phyloP scores from a whole-genome alignment of 2,888 invertebrate species.

The Pseudococcus jackbeardsleyi region DNA sequence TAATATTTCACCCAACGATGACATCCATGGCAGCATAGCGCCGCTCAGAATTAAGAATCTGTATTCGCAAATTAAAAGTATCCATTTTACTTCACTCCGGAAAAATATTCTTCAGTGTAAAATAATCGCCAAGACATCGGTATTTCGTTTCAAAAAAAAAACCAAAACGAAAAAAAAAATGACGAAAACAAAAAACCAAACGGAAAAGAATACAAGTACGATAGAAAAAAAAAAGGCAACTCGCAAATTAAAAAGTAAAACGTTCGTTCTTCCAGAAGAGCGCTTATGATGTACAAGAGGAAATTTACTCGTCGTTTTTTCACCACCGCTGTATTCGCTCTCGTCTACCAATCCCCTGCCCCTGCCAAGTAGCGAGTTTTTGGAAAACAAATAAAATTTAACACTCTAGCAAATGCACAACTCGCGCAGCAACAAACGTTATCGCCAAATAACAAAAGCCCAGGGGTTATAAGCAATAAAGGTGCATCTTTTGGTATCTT shows the following conservation, averaged over 20 bases:
- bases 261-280: slow-evolving; percentile 19
- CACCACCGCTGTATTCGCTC: not conserved
- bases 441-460: slow-evolving; percentile 10
- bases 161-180: not conserved
- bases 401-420: slow-evolving; percentile 10
- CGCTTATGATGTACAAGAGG: slow-evolving; percentile 13
- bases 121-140: slow-evolving; percentile 14
- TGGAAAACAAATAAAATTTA: slow-evolving; percentile 8
- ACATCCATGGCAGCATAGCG: not conserved
- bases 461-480: slow-evolving; percentile 10
- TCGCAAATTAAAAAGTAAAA: slow-evolving; percentile 19
- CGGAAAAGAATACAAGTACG: not conserved
- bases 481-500: not conserved
- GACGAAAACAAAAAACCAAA: not conserved
- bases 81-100: not conserved
- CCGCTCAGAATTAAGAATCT: not conserved
- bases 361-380: not conserved
- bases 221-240: not conserved
- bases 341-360: not conserved
- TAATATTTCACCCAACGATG: not conserved
- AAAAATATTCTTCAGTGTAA: not conserved
- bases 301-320: slow-evolving; percentile 24
- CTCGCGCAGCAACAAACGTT: not conserved
- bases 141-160: slow-evolving; percentile 3
- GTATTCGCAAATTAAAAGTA: slow-evolving; percentile 6